A percentile compares a stretch with the other conserved stretches of the same genome.
Evolutionary conservation across 2,888 invertebrate genomes (phyloP).

Genomic region (Rhagonycha lutea): DNA sequence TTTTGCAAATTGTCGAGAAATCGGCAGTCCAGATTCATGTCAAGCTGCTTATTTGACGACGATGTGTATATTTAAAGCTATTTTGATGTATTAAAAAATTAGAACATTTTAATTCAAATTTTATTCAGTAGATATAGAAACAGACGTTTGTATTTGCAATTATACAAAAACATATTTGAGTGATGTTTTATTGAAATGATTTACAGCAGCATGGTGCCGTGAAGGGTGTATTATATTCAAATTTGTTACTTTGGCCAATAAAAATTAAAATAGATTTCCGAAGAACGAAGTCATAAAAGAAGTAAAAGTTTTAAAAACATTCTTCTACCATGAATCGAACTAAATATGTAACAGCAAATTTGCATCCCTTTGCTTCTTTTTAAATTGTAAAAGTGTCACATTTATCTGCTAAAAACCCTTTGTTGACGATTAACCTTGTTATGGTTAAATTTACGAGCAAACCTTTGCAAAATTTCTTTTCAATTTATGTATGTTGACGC

Average conservation of each 20-base stretch:
- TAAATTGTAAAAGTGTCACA: conserved; percentile 8
- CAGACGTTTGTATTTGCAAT: background rate
- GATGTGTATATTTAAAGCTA: background rate
- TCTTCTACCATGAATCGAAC: background rate
- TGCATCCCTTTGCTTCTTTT: background rate
- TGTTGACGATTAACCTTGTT: background rate
- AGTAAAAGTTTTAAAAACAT: background rate
- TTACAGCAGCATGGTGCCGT: background rate
- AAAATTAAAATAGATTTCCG: background rate
- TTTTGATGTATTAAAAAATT: too few relatives aligned
- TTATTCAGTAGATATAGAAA: background rate
- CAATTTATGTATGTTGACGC: background rate
- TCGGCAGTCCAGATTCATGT: background rate
- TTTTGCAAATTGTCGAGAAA: background rate
- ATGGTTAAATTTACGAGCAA: background rate
- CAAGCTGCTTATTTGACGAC: background rate
- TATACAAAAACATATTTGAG: background rate
- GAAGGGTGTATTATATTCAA: background rate
- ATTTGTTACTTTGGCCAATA: background rate
- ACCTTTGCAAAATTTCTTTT: background rate
- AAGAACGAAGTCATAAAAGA: background rate
- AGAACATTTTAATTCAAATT: too few relatives aligned
- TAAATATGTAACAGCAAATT: background rate
- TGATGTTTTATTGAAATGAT: background rate
- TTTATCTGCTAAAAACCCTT: background rate